Evolutionary conservation across 1,140 invertebrate species (phyloP), one percentile per base, ranked within the genome.

Genomic region (Drosophila rufa): DNA sequence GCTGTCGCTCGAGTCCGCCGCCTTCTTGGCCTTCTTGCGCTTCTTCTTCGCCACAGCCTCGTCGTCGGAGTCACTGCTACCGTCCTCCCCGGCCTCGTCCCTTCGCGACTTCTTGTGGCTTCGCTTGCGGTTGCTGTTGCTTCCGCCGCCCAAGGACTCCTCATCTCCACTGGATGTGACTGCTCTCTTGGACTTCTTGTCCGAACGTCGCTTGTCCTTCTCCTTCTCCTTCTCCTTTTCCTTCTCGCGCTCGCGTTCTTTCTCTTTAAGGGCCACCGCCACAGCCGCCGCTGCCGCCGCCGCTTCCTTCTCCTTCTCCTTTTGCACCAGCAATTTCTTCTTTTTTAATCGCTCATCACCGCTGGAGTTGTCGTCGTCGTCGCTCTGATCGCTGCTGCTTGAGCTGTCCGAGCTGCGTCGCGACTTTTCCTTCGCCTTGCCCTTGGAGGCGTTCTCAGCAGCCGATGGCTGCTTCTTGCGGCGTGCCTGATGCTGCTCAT

Each of bases 1-100:
- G 8, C 95, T 95, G 11, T 94, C 94, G 51, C 93, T 93, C 27
- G 94, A 94, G 3, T 95, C 95, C 50, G 95, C 65, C 11, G 62
- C 42, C 57, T 91, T 92, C 42, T 81, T 92, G 0, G 93, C 91
- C 82, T 94, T 93, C 78, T 94, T 94, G 22, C 80, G 92, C 79
- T 94, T 95, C 74, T 93, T 95, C 27, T 92, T 91, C 65, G 76
- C 94, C 93, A 42, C 92, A 92, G 40, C 94, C 92, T 68, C 89
- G 50, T 84, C 86, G 45, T 92, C 91, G 1, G 92, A 92, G n/a
- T 92, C 92, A 33, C 92, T 92, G 19, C 62, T 84, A 51, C 94
- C 94, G 15, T 25, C 73, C 51, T 91, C 93, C 0, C 2, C 74
- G n/a, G 1, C 65, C 19, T 81, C 83, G 56, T 93, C 80, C 75